Evolutionary conservation across 1,140 invertebrate genomes (phyloP).

Genomic region (Panonychus citri): DNA sequence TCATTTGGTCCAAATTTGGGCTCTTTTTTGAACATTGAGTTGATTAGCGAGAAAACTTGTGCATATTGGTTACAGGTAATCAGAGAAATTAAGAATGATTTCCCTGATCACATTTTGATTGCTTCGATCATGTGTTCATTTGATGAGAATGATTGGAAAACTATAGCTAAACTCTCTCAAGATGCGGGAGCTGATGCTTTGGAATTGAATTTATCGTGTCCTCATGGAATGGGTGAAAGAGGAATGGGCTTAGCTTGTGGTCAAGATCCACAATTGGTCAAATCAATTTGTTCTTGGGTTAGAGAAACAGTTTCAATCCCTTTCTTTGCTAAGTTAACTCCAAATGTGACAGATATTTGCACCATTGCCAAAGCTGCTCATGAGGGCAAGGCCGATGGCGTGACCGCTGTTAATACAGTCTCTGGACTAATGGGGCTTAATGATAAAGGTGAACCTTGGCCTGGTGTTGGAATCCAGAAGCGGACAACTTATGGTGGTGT

Average conservation of each 20-base stretch:
- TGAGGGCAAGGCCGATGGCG: constrained; percentile 72
- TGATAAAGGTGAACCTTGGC: constrained; percentile 62
- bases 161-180: constrained; percentile 51
- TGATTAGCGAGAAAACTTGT: constrained; percentile 87
- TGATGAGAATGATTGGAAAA: constrained; percentile 64
- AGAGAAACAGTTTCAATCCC: constrained; percentile 61
- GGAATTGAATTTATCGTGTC: constrained; percentile 88
- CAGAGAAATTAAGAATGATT: constrained; percentile 68
- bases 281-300: constrained; percentile 76
- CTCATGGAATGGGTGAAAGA: constrained; percentile 92
- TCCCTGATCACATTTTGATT: constrained; percentile 74
- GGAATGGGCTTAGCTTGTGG: constrained; percentile 96
- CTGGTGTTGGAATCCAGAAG: constrained; percentile 51
- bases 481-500: constrained; percentile 86
- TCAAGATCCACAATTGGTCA: constrained; percentile 57
- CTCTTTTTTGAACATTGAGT: constrained; percentile 87
- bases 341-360: constrained; percentile 85
- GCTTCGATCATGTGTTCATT: constrained; percentile 91
- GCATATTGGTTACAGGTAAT: constrained; percentile 80
- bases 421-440: constrained; percentile 70
- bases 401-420: constrained; percentile 91
- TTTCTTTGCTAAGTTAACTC: constrained; percentile 93
- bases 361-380: constrained; percentile 67
- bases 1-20: constrained; percentile 79
- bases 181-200: constrained; percentile 68